Percentiles rank a stretch among this genome's conserved stretches.
Conservation (phyloP, 2,113 vertebrate genomes). For the Poecilia latipinna region DNA sequence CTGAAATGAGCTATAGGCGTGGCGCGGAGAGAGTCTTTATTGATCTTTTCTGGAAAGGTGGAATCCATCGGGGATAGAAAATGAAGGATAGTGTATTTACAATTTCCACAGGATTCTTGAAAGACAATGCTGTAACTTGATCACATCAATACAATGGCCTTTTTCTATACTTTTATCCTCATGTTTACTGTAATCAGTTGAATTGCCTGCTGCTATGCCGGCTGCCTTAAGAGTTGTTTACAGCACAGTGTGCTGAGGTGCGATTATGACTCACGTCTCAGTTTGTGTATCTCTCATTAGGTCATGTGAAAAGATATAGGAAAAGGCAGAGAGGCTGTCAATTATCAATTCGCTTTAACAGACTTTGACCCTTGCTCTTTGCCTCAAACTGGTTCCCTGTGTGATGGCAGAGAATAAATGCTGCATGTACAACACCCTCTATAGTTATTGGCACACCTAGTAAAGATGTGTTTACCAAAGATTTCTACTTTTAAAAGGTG, state of each 20-base stretch:
- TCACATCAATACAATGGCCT: neutral
- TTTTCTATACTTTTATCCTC: slow-evolving; percentile 29
- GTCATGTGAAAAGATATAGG: slow-evolving; percentile 40
- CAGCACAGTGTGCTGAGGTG: neutral
- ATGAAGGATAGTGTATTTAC: neutral
- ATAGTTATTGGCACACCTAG: no score
- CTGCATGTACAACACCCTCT: no score
- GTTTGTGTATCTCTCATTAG: slow-evolving; percentile 1
- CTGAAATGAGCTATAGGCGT: slow-evolving; percentile 42
- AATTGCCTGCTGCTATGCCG: slow-evolving; percentile 17
- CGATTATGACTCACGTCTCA: slow-evolving; percentile 35
- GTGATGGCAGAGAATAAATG: neutral
- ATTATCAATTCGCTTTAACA: slow-evolving; percentile 43
- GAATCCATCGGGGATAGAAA: slow-evolving; percentile 26
- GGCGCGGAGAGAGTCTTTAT: slow-evolving; percentile 53
- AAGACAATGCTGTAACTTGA: neutral
- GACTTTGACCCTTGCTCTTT: slow-evolving; percentile 66
- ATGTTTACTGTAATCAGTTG: slow-evolving; percentile 15
- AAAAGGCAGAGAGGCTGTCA: slow-evolving; percentile 38
- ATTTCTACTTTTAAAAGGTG: neutral
- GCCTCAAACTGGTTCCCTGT: slow-evolving; percentile 1
- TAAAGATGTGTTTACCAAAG: no score
- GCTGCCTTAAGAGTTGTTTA: no score
- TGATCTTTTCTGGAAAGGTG: slow-evolving; percentile 45
- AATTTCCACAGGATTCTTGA: neutral